Conservation (phyloP, 2,888 invertebrate species). For the Drosophila robusta region DNA sequence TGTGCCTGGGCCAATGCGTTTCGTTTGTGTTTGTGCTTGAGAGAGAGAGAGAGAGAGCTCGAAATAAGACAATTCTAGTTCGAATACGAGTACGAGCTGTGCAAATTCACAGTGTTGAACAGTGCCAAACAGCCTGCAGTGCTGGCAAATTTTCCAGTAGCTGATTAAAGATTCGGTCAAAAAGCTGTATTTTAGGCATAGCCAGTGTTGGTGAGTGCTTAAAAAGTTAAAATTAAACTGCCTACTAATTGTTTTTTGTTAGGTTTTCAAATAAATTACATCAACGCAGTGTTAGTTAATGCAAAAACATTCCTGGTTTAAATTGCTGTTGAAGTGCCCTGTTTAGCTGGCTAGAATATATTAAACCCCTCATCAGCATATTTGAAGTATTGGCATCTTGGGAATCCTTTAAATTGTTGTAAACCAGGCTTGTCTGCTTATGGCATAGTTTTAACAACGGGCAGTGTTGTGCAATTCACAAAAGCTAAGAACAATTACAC, state of each 20-base stretch:
- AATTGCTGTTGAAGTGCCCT: too few relatives aligned
- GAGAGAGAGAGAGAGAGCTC: background rate
- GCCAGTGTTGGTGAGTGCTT: too few relatives aligned
- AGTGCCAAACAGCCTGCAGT: conserved; percentile 2
- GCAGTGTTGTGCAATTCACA: conserved; percentile 38
- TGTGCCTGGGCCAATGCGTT: conserved; percentile 29
- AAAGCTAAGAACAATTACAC: conserved; percentile 19
- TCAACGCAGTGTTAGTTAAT: background rate
- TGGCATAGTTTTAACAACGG: background rate
- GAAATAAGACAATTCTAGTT: conserved; percentile 15
- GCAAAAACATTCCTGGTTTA: conserved; percentile 1
- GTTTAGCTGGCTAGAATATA: too few relatives aligned
- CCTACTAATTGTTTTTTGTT: too few relatives aligned
- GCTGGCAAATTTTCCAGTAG: background rate
- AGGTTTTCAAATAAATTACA: too few relatives aligned
- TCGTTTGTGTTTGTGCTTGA: conserved; percentile 3
- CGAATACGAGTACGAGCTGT: too few relatives aligned
- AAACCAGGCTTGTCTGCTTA: background rate
- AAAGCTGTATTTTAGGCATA: too few relatives aligned
- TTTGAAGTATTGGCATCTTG: too few relatives aligned
- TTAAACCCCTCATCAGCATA: too few relatives aligned
- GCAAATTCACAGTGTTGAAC: conserved; percentile 14
- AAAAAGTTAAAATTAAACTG: too few relatives aligned
- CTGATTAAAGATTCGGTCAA: too few relatives aligned
- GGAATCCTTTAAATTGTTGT: too few relatives aligned